Percentiles rank a stretch among this genome's conserved stretches.
phyloP scores from a whole-genome alignment of 2,888 invertebrate genomes.

The Linhomoeus sp. region DNA sequence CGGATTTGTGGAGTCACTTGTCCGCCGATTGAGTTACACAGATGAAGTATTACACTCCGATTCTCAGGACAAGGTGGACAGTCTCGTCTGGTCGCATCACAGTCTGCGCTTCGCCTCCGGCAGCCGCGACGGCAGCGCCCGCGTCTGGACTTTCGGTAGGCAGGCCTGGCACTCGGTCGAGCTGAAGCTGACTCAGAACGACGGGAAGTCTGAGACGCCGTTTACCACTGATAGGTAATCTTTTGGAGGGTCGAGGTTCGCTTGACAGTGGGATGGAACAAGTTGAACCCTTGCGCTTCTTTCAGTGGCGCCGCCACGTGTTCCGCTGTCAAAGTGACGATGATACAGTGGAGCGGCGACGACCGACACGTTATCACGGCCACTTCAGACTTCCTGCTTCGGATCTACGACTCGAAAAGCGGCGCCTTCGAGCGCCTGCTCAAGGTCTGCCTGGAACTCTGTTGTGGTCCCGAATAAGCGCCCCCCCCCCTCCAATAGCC shows the following conservation, averaged over 20 bases:
- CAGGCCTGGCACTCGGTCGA: conserved; percentile 66
- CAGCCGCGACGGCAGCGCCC: conserved; percentile 80
- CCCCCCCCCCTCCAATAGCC: too few species aligned
- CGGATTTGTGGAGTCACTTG: too few species aligned
- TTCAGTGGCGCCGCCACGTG: too few species aligned
- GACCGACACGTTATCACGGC: conserved; percentile 74
- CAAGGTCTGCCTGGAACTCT: conserved; percentile 23
- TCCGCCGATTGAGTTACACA: too few species aligned
- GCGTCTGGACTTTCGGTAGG: conserved; percentile 72
- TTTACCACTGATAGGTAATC: too few species aligned
- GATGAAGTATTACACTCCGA: too few species aligned
- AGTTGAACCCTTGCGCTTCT: too few species aligned
- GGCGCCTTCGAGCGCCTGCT: conserved; percentile 35
- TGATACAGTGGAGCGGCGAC: conserved; percentile 84
- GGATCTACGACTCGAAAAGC: conserved; percentile 50
- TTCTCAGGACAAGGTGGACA: conserved; percentile 63
- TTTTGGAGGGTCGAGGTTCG: too few species aligned
- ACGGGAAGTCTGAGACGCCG: too few species aligned
- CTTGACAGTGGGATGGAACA: too few species aligned
- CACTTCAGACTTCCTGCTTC: conserved; percentile 52
- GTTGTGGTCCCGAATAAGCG: not conserved
- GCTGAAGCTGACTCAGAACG: conserved; percentile 35
- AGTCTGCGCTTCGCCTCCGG: conserved; percentile 76
- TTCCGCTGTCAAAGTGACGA: conserved; percentile 47
- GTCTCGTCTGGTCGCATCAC: conserved; percentile 76